Evolutionary conservation across 2,113 vertebrate species (phyloP).

Genomic region (Clarias gariepinus): DNA sequence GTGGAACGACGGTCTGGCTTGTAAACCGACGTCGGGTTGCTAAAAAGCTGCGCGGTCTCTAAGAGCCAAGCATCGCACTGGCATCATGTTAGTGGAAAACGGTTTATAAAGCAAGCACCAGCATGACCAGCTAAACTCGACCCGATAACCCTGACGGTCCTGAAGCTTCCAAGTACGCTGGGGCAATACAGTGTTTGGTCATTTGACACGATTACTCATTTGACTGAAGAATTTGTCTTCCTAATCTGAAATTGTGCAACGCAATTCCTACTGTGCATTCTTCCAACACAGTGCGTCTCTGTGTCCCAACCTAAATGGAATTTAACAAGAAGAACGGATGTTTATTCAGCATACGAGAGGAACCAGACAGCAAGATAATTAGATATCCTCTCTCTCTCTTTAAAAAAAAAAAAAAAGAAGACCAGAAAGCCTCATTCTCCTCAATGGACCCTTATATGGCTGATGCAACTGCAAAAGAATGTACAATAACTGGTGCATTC

Average conservation of each 20-base stretch:
- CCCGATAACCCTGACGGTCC: neutral
- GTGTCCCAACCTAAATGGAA: constrained; percentile 46
- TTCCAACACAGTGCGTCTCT: constrained; percentile 39
- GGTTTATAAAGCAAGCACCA: neutral
- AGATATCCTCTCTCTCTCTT: constrained; percentile 49
- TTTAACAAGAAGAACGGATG: constrained; percentile 52
- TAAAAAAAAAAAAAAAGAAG: constrained; percentile 3
- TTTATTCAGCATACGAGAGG: constrained; percentile 51
- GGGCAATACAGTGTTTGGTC: neutral
- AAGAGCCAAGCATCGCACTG: neutral
- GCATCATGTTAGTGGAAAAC: neutral
- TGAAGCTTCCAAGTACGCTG: neutral
- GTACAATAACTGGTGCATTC: constrained; percentile 28
- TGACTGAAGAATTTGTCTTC: constrained; percentile 14
- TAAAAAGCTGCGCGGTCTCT: neutral
- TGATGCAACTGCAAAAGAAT: constrained; percentile 58
- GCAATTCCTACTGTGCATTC: constrained; percentile 30
- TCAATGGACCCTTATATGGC: constrained; percentile 37
- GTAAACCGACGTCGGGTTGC: neutral
- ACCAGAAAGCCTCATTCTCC: constrained; percentile 47
- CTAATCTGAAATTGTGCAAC: constrained; percentile 29
- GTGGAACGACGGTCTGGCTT: neutral
- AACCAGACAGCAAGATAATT: constrained; percentile 52
- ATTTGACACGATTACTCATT: constrained; percentile 3
- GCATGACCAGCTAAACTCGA: neutral